Base-by-base conservation (phyloP, 1,140 invertebrate species). In the Callitettix versicolor region DNA sequence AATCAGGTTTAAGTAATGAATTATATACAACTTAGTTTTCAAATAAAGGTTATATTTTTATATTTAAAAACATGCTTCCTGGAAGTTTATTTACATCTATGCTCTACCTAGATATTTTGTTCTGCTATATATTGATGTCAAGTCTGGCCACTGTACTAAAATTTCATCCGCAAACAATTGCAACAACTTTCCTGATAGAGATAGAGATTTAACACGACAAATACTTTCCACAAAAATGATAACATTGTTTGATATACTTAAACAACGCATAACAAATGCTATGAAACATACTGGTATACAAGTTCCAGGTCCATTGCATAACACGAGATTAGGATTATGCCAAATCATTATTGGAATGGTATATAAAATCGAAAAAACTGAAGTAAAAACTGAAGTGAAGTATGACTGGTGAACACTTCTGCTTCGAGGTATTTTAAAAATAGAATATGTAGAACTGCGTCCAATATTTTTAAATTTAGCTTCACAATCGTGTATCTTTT, bases 241-340 rank as follows among this genome's bases (percentile, higher is more conserved):
- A 67, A 78, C 83, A 56, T 77, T 81, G 56, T 85, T 73, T 22
- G 74, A 68, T 7, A 91, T 63, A 56, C 76, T 80, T 0, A 87
- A 65, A 22, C 81, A 67, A 73, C 84, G 79, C 54, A 79, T 74
- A 0, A 83, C n/a, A 66, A 82, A 84, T 15, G 79, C 81, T 46
- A 83, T 75, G 11, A 87, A 57, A 71, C 89, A 92, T 36, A 93
- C 70, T 26, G 92, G 94, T 57, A 98, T 77, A 71, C 94, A 96
- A 4, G 92, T 96, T 21, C 94, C 95, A 49, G 95, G 95, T 0
- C 95, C 95, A 76, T 98, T 98, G 65, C 88, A 91, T 1, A 96
- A 67, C 54, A 95, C 74, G 54, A 95, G 64, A 65, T 90, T 77
- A 18, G 91, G 91, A 56, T 72, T 76, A 58, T 82, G 74, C 44